These are phyloP conservation scores for Drosophila greeni DNA, from an alignment of 2,888 invertebrate species.

Conservation along the genomic window DNA sequence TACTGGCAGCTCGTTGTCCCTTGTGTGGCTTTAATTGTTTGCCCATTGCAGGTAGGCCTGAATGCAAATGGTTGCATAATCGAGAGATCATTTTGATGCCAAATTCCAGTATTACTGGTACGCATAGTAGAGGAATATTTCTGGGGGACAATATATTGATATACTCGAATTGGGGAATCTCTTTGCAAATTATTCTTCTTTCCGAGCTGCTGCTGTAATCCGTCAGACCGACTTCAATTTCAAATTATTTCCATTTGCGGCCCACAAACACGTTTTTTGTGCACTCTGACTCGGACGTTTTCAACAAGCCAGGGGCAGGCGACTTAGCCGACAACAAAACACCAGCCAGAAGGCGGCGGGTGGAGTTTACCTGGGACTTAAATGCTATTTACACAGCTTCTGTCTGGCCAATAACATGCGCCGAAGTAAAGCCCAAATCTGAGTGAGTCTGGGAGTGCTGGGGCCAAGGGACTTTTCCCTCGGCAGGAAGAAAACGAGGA, in stretches of 20 bases:
- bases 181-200: slow-evolving; percentile 10
- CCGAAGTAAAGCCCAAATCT: slow-evolving; percentile 33
- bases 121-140: slow-evolving; percentile 6
- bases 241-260: slow-evolving; percentile 13
- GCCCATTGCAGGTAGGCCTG: slow-evolving; percentile 18
- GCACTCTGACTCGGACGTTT: neutral
- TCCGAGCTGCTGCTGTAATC: neutral
- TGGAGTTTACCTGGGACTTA: slow-evolving; percentile 55
- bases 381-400: slow-evolving; percentile 72
- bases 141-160: neutral
- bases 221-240: slow-evolving; percentile 13
- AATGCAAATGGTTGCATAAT: slow-evolving; percentile 29
- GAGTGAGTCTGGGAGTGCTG: slow-evolving; percentile 22
- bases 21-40: slow-evolving; percentile 59
- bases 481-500: neutral
- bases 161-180: neutral
- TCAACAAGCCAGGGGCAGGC: slow-evolving; percentile 12
- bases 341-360: slow-evolving; percentile 3
- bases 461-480: slow-evolving; percentile 17
- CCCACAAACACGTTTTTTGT: slow-evolving; percentile 8
- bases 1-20: slow-evolving; percentile 7
- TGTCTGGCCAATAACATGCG: slow-evolving; percentile 50
- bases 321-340: slow-evolving; percentile 3
- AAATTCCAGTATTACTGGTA: neutral
- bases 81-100: slow-evolving; percentile 9